Evolutionary conservation across 2,888 invertebrate species (phyloP), one percentile per base, ranked within the genome.

Genomic region (Oscheius sp.): DNA sequence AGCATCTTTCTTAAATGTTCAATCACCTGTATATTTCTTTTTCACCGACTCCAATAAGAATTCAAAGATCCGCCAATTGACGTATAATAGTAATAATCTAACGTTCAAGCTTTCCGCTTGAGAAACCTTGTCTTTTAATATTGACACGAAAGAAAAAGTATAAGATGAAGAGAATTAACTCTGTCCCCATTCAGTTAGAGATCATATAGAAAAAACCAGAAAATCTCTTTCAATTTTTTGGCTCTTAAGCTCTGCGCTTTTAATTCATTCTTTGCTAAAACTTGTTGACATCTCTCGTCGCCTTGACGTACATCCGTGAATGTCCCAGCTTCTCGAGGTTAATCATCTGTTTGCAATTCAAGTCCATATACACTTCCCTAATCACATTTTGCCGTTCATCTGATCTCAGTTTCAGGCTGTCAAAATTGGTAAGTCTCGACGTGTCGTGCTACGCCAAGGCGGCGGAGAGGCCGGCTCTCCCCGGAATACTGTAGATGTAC

Each of bases 401-500:
- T 52, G n/a, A 17, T 42, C 29, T 27, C 52, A 27, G 25, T 25
- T 52, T 27, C 3, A 52, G 50, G n/a, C 17, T 76, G 46, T n/a
- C 61, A 61, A n/a, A n/a, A 61, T 61, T 61, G 61, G 61, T 45
- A 61, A 61, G 27, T 61, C 64, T 23, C 46, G 72, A 25, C 72
- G 73, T 34, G 76, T 77, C 27, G 73, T 77, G 29, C 66, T 77
- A 58, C 73, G 73, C 63, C 76, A 77, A 64, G 61, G 66, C 65
- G 71, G 65, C 66, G 72, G 65, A 55, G 71, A 70, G 57, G 67
- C 61, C 57, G 72, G 71, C 15, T 53, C 66, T 33, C 65, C 69
- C 12, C 69, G 75, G 8, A 73, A 74, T 42, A 73, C 76, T 42
- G 74, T 75, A 58, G 73, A 77, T 72, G 77, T 77, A 50, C 74